Conservation (phyloP, 2,888 invertebrate genomes). For the Dichetophora obliterata region DNA sequence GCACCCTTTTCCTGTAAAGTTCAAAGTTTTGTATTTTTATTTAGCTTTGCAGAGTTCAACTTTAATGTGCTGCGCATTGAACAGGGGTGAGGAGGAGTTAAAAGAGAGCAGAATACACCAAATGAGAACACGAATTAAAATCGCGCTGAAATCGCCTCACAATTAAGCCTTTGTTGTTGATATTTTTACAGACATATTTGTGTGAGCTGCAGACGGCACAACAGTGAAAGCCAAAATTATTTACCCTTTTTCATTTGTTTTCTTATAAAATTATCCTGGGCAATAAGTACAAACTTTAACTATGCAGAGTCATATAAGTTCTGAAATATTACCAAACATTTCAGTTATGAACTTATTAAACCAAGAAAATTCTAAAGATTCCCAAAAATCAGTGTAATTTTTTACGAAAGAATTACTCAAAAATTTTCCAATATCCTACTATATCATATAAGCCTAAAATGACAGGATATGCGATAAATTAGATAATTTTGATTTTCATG, state of each 20-base stretch:
- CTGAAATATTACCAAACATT: no score
- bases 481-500: no score
- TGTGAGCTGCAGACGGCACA: neutral
- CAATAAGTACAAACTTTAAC: no score
- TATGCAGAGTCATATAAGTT: no score
- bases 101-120: neutral
- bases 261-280: no score
- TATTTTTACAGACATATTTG: constrained; percentile 1
- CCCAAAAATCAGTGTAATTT: no score
- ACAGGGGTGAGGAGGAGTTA: neutral
- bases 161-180: constrained; percentile 19
- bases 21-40: neutral
- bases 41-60: constrained; percentile 15
- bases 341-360: no score
- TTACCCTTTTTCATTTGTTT: neutral
- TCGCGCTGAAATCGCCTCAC: constrained; percentile 21
- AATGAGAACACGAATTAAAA: neutral
- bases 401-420: no score
- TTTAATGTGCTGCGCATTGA: constrained; percentile 10
- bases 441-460: no score
- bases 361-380: no score
- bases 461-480: no score
- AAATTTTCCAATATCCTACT: no score
- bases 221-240: constrained; percentile 1
- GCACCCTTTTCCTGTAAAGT: constrained; percentile 29